Evolutionary conservation across 2,797 vertebrate genomes (phyloP), one percentile per base, ranked within the genome.

Genomic region (Sebastes taczanowskii): DNA sequence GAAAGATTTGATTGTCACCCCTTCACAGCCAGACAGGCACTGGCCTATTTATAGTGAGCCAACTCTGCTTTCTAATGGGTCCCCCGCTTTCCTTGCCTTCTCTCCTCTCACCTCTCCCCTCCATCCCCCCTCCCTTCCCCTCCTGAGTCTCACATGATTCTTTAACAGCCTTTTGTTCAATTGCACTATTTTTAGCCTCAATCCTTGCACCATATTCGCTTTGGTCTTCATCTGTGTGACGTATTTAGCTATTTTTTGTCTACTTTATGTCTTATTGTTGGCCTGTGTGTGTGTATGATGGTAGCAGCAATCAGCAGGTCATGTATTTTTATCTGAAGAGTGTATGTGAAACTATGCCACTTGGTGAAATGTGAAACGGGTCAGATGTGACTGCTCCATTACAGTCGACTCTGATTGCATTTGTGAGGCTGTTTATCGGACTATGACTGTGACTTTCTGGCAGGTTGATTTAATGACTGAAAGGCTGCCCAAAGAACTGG

Each of bases 1-100:
- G 30, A 83, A 81, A 78, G 75, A 93, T 92, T 78, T 92, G 89
- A 92, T 92, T 93, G 90, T 93, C 92, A 91, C 86, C 87, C 85
- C 70, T 87, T 89, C 81, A 87, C 83, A 92, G 89, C 71, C 82
- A 88, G 90, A 90, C 89, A 84, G 80, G 77, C 88, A 78, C 74
- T 77, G 80, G 80, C 66, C 87, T 94, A 94, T 94, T 94, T 94
- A 90, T 94, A 93, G 84, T 85, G 75, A 60, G 60, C 74, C 80
- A 88, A 55, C 76, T 85, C 85, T 91, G 80, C 78, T 90, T 88
- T 90, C 83, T 88, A 90, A 90, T 84, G 82, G 86, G 60, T 70
- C 78, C 81, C 84, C 78, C 49, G 68, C 85, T 86, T 84, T 79
- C 68, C 77, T 84, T 80, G 61, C 77, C 74, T 88, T 49, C 71